These are phyloP conservation scores for Oxyteleia sp. DNA, from an alignment of 2,888 invertebrate species.

Conservation along the genomic window DNA sequence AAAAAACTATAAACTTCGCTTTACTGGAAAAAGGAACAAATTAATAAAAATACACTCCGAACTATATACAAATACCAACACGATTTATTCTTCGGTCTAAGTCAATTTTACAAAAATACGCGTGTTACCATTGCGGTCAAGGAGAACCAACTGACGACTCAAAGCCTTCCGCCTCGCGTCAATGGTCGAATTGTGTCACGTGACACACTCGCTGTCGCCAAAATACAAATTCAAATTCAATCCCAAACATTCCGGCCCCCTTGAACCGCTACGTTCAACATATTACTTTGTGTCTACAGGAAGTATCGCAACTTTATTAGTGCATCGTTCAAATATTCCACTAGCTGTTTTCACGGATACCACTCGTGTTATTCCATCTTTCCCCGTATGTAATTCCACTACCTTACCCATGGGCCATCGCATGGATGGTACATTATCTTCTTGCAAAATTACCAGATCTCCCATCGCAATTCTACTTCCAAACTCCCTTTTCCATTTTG, in stretches of 20 bases:
- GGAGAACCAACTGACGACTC: too few species aligned
- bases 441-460: neutral
- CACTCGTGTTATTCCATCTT: neutral
- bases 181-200: too few species aligned
- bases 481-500: neutral
- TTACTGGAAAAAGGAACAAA: too few species aligned
- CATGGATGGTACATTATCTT: conserved; percentile 2
- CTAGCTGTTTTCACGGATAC: conserved; percentile 4
- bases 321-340: conserved; percentile 6
- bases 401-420: conserved; percentile 5
- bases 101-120: too few species aligned
- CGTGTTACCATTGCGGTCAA: too few species aligned
- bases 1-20: too few species aligned
- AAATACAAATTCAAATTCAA: too few species aligned
- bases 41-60: too few species aligned
- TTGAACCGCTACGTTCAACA: conserved; percentile 10
- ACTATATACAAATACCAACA: too few species aligned
- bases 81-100: too few species aligned
- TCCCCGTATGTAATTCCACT: conserved; percentile 6
- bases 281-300: neutral
- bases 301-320: conserved; percentile 13
- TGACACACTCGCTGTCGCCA: too few species aligned
- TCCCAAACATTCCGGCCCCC: conserved; percentile 16
- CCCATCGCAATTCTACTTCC: neutral
- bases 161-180: too few species aligned